Percentiles rank a stretch among this genome's conserved stretches.
Conservation (phyloP, 2,797 vertebrate genomes). For the Xyrichtys novacula region DNA sequence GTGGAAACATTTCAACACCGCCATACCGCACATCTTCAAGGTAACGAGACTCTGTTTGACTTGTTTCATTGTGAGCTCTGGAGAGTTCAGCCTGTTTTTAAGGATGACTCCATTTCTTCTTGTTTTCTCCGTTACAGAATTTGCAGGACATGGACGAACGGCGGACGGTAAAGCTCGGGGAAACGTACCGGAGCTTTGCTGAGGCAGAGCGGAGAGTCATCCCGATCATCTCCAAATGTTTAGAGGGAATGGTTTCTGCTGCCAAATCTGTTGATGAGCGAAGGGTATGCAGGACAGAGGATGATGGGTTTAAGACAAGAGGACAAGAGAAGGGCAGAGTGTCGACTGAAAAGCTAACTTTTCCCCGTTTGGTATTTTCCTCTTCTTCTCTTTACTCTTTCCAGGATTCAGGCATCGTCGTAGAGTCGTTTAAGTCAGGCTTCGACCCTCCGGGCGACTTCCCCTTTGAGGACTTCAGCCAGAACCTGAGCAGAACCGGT, state of each 20-base stretch:
- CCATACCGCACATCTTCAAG: constrained; percentile 99
- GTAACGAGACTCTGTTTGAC: constrained; percentile 73
- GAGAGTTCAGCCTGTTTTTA: too few species aligned
- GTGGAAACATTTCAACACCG: constrained; percentile 96
- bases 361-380: neutral
- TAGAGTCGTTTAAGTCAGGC: constrained; percentile 98
- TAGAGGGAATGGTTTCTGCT: constrained; percentile 97
- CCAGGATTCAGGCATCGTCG: constrained; percentile 94
- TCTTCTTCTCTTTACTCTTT: neutral
- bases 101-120: neutral
- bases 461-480: constrained; percentile 98
- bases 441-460: constrained; percentile 96
- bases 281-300: constrained; percentile 80
- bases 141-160: constrained; percentile 98
- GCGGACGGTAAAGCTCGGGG: constrained; percentile 94
- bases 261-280: constrained; percentile 96
- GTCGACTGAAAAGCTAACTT: neutral
- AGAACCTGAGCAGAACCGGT: constrained; percentile 95
- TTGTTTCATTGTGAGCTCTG: too few species aligned
- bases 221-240: constrained; percentile 96
- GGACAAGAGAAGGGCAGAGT: neutral
- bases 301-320: neutral
- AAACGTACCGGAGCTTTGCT: constrained; percentile 95
- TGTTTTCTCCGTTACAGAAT: constrained; percentile 84
- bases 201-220: constrained; percentile 96